A percentile compares a stretch with the other conserved stretches of the same genome.
Evolutionary conservation across 2,888 invertebrate species (phyloP).

Genomic region (Coelinius sp.): DNA sequence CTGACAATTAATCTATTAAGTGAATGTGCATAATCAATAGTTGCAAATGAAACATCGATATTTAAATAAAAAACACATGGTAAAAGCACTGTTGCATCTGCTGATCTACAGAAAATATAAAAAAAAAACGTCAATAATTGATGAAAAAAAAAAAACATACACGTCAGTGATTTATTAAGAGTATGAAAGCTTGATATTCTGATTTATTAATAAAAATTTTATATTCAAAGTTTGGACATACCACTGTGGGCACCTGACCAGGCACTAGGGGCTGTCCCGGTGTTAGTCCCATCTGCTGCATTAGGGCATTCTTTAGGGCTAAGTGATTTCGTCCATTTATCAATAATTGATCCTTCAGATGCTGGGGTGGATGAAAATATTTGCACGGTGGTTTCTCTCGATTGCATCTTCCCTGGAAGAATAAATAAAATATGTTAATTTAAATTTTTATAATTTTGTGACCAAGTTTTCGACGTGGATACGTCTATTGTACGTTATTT

Average conservation of each 20-base stretch:
- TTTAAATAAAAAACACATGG: slow-evolving; percentile 8
- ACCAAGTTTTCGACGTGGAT: too few species aligned
- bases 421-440: slow-evolving; percentile 46
- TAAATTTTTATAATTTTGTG: too few species aligned
- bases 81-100: slow-evolving; percentile 21
- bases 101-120: slow-evolving; percentile 19
- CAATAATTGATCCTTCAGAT: slow-evolving; percentile 99
- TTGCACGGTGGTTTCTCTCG: slow-evolving; percentile 99
- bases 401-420: slow-evolving; percentile 98
- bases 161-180: slow-evolving; percentile 14
- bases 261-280: slow-evolving; percentile 92
- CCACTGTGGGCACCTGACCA: slow-evolving; percentile 94
- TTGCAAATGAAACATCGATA: slow-evolving; percentile 22
- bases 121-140: neutral
- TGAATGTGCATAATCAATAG: slow-evolving; percentile 27
- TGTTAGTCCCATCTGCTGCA: slow-evolving; percentile 96
- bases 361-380: slow-evolving; percentile 99
- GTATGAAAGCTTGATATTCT: neutral
- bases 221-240: slow-evolving; percentile 73
- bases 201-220: neutral
- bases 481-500: too few species aligned
- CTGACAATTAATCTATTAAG: slow-evolving; percentile 44
- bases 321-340: slow-evolving; percentile 99
- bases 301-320: slow-evolving; percentile 97
- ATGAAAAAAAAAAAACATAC: neutral